Evolutionary conservation across 2,113 vertebrate species (phyloP), one percentile per base, ranked within the genome.

Genomic region (Rhinolophus sinicus): DNA sequence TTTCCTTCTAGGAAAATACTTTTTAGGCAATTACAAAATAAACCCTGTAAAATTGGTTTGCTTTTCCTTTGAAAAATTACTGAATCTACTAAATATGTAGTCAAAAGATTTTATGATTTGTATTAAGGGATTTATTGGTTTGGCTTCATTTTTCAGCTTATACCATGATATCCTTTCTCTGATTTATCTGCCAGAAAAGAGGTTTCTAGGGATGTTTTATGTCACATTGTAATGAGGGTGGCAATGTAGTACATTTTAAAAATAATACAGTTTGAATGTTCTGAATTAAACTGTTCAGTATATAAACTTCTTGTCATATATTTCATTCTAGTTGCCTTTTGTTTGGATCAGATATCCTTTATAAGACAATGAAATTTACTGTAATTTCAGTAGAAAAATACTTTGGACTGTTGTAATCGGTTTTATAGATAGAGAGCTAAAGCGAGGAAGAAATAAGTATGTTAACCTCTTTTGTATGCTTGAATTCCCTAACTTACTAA

Each of bases 151-250:
- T 91, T 95, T 85, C 38, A 92, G 28, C 60, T 88, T 95, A 50
- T 77, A 33, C 26, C 26, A 62, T 87, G 52, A 64, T 88, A 77
- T 81, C 81, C 62, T 85, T 94, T 80, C 64, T 96, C 65, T 70
- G 84, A 77, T 84, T 92, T 92, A 94, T 94, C 65, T 95, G 83
- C 77, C 86, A 95, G 93, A 88, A 86, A 96, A 69, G n/a, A 82
- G 40, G 60, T 91, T 88, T 88, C 85, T 94, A 50, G 47, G 65
- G 30, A 50, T 90, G n/a, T 90, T 73, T 93, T 85, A 58, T 90
- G 90, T 75, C 35, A 81, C 77, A 77, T 8, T 73, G 18, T 94
- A 94, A 88, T 62, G 22, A 94, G 80, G n/a, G 54, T 95, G 69
- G 85, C 77, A 84, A 88, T 78, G 28, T 69, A 77, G 88, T 72